Evolutionary conservation across 2,113 vertebrate species (phyloP), one percentile per base, ranked within the genome.

Genomic region (Salvelinus alpinus): DNA sequence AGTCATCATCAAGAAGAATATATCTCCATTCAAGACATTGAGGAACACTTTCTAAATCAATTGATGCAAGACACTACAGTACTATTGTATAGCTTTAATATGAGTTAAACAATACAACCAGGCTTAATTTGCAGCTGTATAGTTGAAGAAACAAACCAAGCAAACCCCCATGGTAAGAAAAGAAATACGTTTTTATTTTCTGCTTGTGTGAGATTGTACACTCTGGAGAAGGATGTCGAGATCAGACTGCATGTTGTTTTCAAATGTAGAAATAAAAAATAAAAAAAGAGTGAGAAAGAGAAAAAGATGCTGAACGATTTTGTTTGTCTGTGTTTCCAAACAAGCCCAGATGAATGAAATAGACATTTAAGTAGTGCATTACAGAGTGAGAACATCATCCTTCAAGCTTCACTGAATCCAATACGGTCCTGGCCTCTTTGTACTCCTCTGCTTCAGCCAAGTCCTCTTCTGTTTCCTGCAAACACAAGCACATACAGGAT

Each of bases 351-450:
- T 31, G 47, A 92, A 88, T 91, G 93, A 94, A 97, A 95, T 94
- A 94, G 87, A 94, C 88, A 86, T 80, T 88, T 82, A 78, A 88
- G 64, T 71, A 90, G 93, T 75, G 86, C 75, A 85, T 90, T 91
- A 91, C 86, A 81, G 34, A 73, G 73, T 57, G 84, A 88, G 76
- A 82, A 87, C 88, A 88, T 95, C 93, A 98, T 84, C 92, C 95
- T 90, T 97, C 94, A 88, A 98, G 92, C 90, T 98, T 96, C 87
- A 97, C 95, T 38, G 96, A 97, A 73, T 96, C 95, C 90, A 98
- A 90, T 60, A 96, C 72, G 79, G 84, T 90, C 86, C 90, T 92
- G 68, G 96, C 97, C 84, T 97, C 95, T 90, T 95, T 96, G 90
- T 94, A 99, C 85, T 99, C 97, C 78, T 96, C 95, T 0, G 93